phyloP scores from a whole-genome alignment of 35 echinoderm and acorn worm species.

The Apostichopus parvimensis region DNA sequence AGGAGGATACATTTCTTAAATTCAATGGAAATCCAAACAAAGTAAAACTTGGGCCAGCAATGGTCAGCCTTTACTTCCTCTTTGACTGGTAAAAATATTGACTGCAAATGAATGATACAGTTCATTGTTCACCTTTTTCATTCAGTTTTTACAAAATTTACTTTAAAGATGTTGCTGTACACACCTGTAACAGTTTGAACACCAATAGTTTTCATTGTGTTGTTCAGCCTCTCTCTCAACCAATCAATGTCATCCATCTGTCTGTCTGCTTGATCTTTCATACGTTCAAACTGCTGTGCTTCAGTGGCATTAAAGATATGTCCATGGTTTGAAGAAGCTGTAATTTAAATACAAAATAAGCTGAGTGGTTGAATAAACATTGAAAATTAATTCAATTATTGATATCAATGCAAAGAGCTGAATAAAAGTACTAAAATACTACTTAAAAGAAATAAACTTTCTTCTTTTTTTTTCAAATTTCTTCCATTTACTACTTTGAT shows the following conservation, averaged over 20 bases:
- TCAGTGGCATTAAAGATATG: conserved; percentile 41
- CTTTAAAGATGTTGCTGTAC: background rate
- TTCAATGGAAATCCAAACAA: too few relatives aligned
- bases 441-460: too few relatives aligned
- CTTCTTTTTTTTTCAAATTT: too few relatives aligned
- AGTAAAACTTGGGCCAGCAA: background rate
- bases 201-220: conserved; percentile 40
- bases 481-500: too few relatives aligned
- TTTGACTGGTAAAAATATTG: background rate
- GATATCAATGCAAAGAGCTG: too few relatives aligned
- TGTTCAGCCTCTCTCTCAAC: conserved; percentile 14
- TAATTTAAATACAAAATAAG: background rate
- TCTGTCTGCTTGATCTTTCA: background rate
- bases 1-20: too few relatives aligned
- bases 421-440: too few relatives aligned
- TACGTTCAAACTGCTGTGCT: conserved; percentile 34
- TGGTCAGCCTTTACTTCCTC: background rate
- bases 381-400: too few relatives aligned
- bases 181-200: conserved; percentile 38
- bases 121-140: background rate
- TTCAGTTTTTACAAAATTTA: background rate
- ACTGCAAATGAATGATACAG: background rate
- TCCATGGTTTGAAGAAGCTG: conserved; percentile 1
- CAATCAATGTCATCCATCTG: background rate
- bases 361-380: too few relatives aligned